These are phyloP conservation scores for Nothobranchius kuhntae DNA, from an alignment of 2,113 vertebrate species.

Conservation along the genomic window DNA sequence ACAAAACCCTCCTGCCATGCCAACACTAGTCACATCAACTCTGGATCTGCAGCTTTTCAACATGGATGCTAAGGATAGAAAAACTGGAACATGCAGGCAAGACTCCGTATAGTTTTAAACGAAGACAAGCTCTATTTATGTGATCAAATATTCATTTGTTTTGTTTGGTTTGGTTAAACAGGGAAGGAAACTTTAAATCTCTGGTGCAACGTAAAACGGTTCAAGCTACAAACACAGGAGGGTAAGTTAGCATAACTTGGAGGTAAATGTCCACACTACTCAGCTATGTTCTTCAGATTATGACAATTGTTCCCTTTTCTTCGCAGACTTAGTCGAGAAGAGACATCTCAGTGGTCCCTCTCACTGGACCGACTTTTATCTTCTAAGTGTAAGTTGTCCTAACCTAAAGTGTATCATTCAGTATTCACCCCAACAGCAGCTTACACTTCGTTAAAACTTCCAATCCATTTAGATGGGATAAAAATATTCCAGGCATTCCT, in stretches of 20 bases:
- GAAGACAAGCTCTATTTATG: too few species aligned
- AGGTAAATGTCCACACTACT: neutral
- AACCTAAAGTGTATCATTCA: neutral
- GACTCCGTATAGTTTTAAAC: neutral
- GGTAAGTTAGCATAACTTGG: conserved; percentile 45
- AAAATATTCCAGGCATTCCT: conserved; percentile 80
- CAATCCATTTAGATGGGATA: conserved; percentile 68
- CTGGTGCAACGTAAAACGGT: conserved; percentile 44
- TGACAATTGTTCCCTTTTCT: conserved; percentile 12
- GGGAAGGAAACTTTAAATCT: conserved; percentile 56
- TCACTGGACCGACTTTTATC: conserved; percentile 78
- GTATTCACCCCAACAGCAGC: neutral
- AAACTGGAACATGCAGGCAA: conserved; percentile 67
- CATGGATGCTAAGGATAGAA: conserved; percentile 74
- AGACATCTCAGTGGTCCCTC: conserved; percentile 77
- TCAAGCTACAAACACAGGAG: conserved; percentile 18
- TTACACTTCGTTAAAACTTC: neutral
- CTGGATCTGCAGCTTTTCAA: conserved; percentile 66
- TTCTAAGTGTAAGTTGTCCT: conserved; percentile 76
- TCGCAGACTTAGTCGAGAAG: conserved; percentile 72
- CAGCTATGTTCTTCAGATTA: neutral
- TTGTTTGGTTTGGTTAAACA: conserved; percentile 28
- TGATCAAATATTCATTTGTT: neutral
- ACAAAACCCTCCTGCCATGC: conserved; percentile 73
- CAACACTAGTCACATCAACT: conserved; percentile 67